Evolutionary conservation across 2,888 invertebrate genomes (phyloP).

Genomic region (Ochropleura plecta): DNA sequence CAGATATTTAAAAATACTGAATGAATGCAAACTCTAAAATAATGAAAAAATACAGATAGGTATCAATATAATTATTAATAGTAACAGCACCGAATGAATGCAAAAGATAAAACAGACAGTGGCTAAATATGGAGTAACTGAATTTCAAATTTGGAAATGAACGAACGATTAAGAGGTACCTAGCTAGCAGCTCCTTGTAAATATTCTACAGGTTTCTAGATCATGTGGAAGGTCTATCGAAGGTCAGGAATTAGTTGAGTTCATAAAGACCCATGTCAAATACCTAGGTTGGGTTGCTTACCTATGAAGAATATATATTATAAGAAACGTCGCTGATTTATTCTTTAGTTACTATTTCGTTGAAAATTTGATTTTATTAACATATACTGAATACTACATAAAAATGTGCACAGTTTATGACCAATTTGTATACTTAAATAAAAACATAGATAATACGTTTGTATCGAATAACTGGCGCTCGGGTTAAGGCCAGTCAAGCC

Average conservation of each 20-base stretch:
- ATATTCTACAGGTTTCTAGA: not conserved
- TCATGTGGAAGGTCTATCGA: not conserved
- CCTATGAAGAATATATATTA: too few species aligned
- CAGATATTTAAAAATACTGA: not conserved
- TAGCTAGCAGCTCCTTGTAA: not conserved
- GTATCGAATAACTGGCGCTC: conserved; percentile 13
- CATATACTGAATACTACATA: not conserved
- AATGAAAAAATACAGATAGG: not conserved
- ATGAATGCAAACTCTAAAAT: not conserved
- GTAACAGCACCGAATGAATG: not conserved
- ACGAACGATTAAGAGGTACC: not conserved
- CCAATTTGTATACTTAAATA: not conserved
- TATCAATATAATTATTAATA: not conserved
- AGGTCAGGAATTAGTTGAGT: too few species aligned
- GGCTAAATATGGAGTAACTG: not conserved
- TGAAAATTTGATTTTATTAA: too few species aligned
- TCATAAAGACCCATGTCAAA: not conserved
- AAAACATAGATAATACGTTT: conserved; percentile 1
- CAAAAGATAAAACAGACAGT: not conserved
- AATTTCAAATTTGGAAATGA: not conserved
- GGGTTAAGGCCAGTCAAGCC: conserved; percentile 8
- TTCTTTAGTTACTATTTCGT: not conserved
- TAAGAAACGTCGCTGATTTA: not conserved
- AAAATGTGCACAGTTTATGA: not conserved
- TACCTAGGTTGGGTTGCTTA: too few species aligned